Evolutionary conservation across 1,140 invertebrate genomes (phyloP), one percentile per base, ranked within the genome.

Genomic region (Probaryconus sp.): DNA sequence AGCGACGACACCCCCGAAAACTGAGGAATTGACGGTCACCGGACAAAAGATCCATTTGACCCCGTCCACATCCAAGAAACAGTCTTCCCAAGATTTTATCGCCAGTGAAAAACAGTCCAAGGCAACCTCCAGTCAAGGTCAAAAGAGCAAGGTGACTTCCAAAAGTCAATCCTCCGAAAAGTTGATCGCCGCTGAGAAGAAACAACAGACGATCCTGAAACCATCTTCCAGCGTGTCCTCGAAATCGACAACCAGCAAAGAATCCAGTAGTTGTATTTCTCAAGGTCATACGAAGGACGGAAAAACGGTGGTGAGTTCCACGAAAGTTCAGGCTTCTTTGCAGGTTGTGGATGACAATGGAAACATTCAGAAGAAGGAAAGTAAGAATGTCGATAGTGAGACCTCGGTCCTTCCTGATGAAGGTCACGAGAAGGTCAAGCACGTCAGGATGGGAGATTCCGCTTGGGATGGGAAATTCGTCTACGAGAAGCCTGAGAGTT

Each of bases 311-410:
- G 61, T 73, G 2, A 84, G 53, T n/a, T 81, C 45, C 1, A 79
- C 35, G 7, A 82, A 53, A 2, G 47, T 83, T 0, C 55, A 76
- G 3, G 73, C 81, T 2, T 56, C 76, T 0, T 77, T 50, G 0
- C 71, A 72, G 3, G 77, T 45, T 2, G 3, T 81, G 0, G 76
- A 85, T 11, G 78, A 85, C 20, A 81, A 84, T 11, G 83, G 83
- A 0, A 78, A 47, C 9, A 68, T 78, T 5, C 58, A 77, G 3
- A 67, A 78, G 7, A 67, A 60, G 6, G 67, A 74, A n/a, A 75
- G 65, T 5, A 79, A 74, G 3, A 81, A 65, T 30, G 53, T 83
- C 0, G 78, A 85, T 14, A 75, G 18, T 5, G 79, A 85, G 26
- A 76, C 42, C 0, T 82, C 43, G 1, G 9, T 79, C 11, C 5